Evolutionary conservation across 2,888 invertebrate species (phyloP).

Genomic region (Crematogaster levior): DNA sequence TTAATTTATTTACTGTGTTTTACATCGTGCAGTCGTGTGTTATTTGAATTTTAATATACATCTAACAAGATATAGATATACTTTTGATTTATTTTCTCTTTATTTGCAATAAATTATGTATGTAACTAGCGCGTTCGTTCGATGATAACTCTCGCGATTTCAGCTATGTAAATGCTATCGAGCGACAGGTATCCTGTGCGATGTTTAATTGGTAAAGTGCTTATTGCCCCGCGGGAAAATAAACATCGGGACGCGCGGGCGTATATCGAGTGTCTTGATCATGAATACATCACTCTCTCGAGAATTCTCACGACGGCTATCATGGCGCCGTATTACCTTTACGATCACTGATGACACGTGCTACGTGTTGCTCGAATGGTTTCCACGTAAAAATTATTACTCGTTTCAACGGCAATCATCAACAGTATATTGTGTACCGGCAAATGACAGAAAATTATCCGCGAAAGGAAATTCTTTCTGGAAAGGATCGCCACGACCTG

Average conservation of each 20-base stretch:
- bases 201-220: slow-evolving; percentile 25
- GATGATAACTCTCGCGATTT: slow-evolving; percentile 16
- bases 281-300: slow-evolving; percentile 16
- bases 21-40: background rate
- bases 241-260: slow-evolving; percentile 11
- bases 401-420: slow-evolving; percentile 64
- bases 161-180: slow-evolving; percentile 15
- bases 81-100: background rate
- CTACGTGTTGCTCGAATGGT: slow-evolving; percentile 41
- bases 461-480: slow-evolving; percentile 51
- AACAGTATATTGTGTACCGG: slow-evolving; percentile 37
- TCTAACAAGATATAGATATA: background rate
- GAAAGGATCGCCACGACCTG: slow-evolving; percentile 2
- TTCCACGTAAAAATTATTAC: slow-evolving; percentile 66
- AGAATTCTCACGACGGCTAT: slow-evolving; percentile 37
- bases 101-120: slow-evolving; percentile 31
- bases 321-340: slow-evolving; percentile 63
- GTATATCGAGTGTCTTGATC: slow-evolving; percentile 11
- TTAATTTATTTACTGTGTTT: background rate
- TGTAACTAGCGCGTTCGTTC: background rate
- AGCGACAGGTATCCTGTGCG: slow-evolving; percentile 19
- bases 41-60: background rate
- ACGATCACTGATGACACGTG: slow-evolving; percentile 64
- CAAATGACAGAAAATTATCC: slow-evolving; percentile 69
- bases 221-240: slow-evolving; percentile 20